Base-by-base conservation (phyloP, 23 tunicate genomes). In the Aplidium turbinatum region DNA sequence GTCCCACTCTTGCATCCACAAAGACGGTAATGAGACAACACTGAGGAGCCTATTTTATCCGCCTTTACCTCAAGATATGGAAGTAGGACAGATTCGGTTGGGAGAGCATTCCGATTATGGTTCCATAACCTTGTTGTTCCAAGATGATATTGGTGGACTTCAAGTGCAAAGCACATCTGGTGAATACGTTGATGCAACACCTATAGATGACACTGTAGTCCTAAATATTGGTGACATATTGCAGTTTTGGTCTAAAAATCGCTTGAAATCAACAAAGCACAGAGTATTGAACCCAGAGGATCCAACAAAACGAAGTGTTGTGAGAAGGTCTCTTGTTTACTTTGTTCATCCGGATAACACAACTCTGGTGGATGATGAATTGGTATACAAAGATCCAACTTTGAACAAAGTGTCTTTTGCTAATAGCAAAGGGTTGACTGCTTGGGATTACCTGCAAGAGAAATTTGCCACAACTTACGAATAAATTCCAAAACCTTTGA, bases 41-140 rank as follows among this genome's bases (percentile, higher is more conserved):
- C 48, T 81, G n/a, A 36, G 96, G 47, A 81, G 65, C 31, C 42
- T 88, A 31, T 85, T 75, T 76, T 88, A 88, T 57, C 96, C 96
- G 19, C 83, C 87, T 5, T 4, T 88, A 16, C 63, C 87, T 7
- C 31, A 65, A 4, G 55, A 46, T 25, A 23, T 61, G 21, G 35
- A 66, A 30, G 53, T 70, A 1, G 61, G 70, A 26, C 83, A 81
- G 35, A 31, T 81, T 3, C 54, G 96, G 1, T 74, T 88, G 18
- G 96, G 96, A 25, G 81, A 68, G 28, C 96, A 88, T 68, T 54
- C 78, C 5, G 96, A 88, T 76, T 88, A 88, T 88, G 96, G 96
- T 16, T 81, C 96, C 0, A 47, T 88, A n/a, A 81, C 96, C 2
- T 46, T 88, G 45, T 46, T 88, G 33, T 88, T 81, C 52, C 96